These are phyloP conservation scores for Eupithecia pulchellata DNA, from an alignment of 2,888 invertebrate genomes.

Conservation along the genomic window DNA sequence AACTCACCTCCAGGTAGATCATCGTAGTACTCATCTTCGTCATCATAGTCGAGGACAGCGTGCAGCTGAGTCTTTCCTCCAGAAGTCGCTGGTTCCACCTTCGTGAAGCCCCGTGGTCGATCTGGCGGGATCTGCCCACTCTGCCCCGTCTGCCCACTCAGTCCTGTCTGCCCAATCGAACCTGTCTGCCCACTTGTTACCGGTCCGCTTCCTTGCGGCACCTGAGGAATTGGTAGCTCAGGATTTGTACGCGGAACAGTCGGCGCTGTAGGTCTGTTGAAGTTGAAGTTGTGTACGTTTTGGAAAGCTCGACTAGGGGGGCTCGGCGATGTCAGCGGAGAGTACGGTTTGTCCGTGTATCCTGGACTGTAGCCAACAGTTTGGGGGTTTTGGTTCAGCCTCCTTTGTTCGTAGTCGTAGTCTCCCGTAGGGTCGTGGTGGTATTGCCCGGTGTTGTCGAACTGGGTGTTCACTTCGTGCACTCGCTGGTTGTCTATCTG, in stretches of 20 bases:
- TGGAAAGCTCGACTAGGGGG: slow-evolving; percentile 79
- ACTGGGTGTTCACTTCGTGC: slow-evolving; percentile 70
- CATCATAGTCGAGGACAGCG: slow-evolving; percentile 89
- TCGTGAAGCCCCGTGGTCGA: slow-evolving; percentile 87
- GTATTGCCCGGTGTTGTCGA: slow-evolving; percentile 76
- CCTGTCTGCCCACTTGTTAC: slow-evolving; percentile 52
- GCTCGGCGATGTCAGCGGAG: slow-evolving; percentile 64
- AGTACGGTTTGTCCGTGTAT: slow-evolving; percentile 71
- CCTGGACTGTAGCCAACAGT: slow-evolving; percentile 68
- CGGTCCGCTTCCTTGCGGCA: not conserved
- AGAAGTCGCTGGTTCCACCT: slow-evolving; percentile 84
- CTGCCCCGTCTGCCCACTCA: slow-evolving; percentile 55
- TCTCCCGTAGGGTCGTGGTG: slow-evolving; percentile 79
- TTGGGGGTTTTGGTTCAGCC: slow-evolving; percentile 61
- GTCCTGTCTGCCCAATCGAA: slow-evolving; percentile 54
- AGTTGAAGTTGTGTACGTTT: slow-evolving; percentile 73
- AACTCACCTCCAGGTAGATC: slow-evolving; percentile 83
- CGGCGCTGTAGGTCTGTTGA: slow-evolving; percentile 62
- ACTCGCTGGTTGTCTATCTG: slow-evolving; percentile 74
- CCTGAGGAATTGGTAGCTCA: slow-evolving; percentile 41
- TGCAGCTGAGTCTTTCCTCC: slow-evolving; percentile 88
- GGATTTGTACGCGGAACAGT: slow-evolving; percentile 54
- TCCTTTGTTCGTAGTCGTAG: slow-evolving; percentile 78
- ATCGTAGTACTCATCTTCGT: slow-evolving; percentile 86
- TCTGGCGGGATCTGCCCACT: slow-evolving; percentile 74